Conservation (phyloP, 2,113 vertebrate species). For the Xenus cinereus region DNA sequence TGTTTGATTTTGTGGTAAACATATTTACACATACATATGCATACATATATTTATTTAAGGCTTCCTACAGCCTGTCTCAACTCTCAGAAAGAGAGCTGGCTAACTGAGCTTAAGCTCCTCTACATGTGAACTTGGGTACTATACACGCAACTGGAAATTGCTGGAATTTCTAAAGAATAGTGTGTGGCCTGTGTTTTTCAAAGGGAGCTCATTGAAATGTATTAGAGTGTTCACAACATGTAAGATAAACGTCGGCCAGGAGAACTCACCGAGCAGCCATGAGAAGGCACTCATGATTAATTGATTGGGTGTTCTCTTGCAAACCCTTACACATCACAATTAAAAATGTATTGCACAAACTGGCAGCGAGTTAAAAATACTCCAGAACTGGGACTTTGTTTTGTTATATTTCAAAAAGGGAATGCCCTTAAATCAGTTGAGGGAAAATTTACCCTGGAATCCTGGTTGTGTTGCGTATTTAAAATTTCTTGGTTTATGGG, state of each 20-base stretch:
- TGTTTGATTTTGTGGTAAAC: constrained; percentile 24
- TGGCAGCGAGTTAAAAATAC: constrained; percentile 67
- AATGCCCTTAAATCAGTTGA: constrained; percentile 4
- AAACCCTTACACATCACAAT: constrained; percentile 77
- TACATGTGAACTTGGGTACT: constrained; percentile 41
- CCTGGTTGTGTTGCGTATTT: constrained; percentile 26
- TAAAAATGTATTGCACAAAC: constrained; percentile 79
- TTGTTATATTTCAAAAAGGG: constrained; percentile 26
- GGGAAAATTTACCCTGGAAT: background rate
- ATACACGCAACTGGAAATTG: constrained; percentile 28
- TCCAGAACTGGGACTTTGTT: constrained; percentile 15
- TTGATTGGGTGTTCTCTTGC: constrained; percentile 80
- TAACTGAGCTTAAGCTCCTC: background rate
- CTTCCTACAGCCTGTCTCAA: background rate
- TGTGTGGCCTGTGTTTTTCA: constrained; percentile 54
- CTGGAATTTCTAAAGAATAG: constrained; percentile 56
- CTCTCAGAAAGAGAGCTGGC: constrained; percentile 24
- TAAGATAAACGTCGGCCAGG: constrained; percentile 48
- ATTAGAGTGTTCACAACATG: constrained; percentile 48
- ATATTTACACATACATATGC: background rate
- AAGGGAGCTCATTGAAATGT: constrained; percentile 47
- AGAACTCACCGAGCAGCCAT: constrained; percentile 60
- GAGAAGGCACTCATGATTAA: constrained; percentile 80
- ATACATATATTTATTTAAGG: background rate
- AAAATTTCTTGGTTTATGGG: constrained; percentile 40